Evolutionary conservation across 2,888 invertebrate species (phyloP).

Genomic region (Drosophila paucipuncta): DNA sequence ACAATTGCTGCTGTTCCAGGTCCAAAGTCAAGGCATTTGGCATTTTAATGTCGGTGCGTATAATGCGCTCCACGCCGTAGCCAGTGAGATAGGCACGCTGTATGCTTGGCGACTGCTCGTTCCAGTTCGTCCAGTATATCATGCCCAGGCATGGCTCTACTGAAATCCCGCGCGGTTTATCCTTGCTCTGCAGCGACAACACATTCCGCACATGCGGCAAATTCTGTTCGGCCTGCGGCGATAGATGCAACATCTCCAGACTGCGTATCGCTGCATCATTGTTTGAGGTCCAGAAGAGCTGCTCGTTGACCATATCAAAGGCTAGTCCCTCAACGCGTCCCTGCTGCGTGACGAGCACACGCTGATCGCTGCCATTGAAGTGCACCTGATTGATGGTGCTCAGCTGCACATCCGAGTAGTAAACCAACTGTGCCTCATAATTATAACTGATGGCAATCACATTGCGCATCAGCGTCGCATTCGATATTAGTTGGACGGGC

Average conservation of each 20-base stretch:
- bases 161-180: constrained; percentile 94
- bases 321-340: constrained; percentile 95
- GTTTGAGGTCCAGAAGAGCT: constrained; percentile 95
- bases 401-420: constrained; percentile 95
- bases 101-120: constrained; percentile 91
- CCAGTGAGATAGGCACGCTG: constrained; percentile 91
- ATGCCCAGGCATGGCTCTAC: constrained; percentile 91
- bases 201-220: constrained; percentile 87
- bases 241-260: constrained; percentile 74
- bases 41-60: constrained; percentile 93
- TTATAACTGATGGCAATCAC: constrained; percentile 94
- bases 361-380: constrained; percentile 92
- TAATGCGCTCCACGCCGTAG: constrained; percentile 89
- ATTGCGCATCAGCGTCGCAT: constrained; percentile 91
- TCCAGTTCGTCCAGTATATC: constrained; percentile 96
- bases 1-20: constrained; percentile 90
- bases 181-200: constrained; percentile 88
- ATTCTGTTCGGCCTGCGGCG: constrained; percentile 73
- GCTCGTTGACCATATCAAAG: constrained; percentile 89
- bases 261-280: constrained; percentile 90
- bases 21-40: constrained; percentile 94
- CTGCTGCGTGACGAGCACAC: constrained; percentile 90
- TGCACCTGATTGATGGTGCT: constrained; percentile 93
- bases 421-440: constrained; percentile 89
- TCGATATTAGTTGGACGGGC: constrained; percentile 91